phyloP scores from a whole-genome alignment of 2,113 vertebrate species.

The Chaetura pelagica region DNA sequence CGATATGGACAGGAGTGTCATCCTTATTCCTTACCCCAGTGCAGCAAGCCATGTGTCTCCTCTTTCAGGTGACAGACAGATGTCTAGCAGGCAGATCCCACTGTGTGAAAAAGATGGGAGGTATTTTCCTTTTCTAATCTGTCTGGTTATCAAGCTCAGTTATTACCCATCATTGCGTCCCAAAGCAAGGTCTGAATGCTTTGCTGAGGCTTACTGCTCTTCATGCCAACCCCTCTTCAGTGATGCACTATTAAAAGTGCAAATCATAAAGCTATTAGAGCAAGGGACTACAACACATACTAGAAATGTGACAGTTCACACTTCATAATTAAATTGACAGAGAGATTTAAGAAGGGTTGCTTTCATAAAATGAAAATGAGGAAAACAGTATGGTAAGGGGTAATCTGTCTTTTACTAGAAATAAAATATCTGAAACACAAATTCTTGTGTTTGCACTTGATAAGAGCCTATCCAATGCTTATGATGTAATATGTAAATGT shows the following conservation, averaged over 20 bases:
- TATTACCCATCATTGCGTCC: not conserved
- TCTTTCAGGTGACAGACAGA: not conserved
- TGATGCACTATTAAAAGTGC: not conserved
- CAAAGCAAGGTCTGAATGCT: not conserved
- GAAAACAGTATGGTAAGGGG: not conserved
- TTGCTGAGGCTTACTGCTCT: not conserved
- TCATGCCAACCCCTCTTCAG: not conserved
- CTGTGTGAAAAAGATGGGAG: not conserved
- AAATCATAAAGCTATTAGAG: not conserved
- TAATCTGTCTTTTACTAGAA: not conserved
- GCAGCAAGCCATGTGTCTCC: not conserved
- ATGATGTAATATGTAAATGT: not conserved
- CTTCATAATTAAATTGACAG: slow-evolving; percentile 30
- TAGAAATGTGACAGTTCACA: slow-evolving; percentile 8
- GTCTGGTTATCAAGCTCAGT: not conserved
- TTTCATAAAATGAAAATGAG: not conserved
- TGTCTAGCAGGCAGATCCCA: not conserved
- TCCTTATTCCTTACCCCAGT: not conserved
- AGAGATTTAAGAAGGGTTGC: not conserved
- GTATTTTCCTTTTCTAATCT: not conserved
- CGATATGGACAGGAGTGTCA: not conserved
- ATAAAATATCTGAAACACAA: not conserved
- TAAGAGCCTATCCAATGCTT: not conserved
- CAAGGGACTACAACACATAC: not conserved
- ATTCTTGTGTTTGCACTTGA: not conserved